Percentiles rank a stretch among this genome's conserved stretches.
phyloP scores from a whole-genome alignment of 1,140 invertebrate species.

The Drosophila santomea region DNA sequence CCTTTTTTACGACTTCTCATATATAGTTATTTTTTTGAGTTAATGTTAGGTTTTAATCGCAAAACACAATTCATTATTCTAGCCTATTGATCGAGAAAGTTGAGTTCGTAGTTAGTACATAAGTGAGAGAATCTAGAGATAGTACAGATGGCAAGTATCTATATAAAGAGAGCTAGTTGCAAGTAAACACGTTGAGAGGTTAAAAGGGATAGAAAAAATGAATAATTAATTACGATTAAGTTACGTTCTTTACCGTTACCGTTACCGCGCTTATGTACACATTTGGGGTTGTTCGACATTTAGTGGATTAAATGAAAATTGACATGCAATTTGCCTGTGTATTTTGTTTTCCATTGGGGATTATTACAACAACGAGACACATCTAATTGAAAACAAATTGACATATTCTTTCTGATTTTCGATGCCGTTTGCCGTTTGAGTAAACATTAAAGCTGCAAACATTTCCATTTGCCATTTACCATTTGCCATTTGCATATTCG shows the following conservation, averaged over 20 bases:
- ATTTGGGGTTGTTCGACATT: constrained; percentile 31
- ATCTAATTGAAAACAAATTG: constrained; percentile 79
- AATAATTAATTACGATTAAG: constrained; percentile 30
- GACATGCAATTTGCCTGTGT: constrained; percentile 44
- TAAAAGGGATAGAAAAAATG: constrained; percentile 22
- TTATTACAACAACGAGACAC: constrained; percentile 48
- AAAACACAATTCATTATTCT: constrained; percentile 76
- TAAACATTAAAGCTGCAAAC: constrained; percentile 50
- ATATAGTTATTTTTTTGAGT: constrained; percentile 27
- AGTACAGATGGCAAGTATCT: constrained; percentile 17
- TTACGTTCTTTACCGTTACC: constrained; percentile 11
- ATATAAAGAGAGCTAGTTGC: constrained; percentile 23
- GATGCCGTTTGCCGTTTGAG: constrained; percentile 47
- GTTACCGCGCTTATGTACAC: constrained; percentile 51
- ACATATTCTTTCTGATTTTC: constrained; percentile 65
- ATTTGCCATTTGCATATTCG: constrained; percentile 56
- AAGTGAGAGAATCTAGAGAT: constrained; percentile 26
- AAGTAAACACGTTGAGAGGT: constrained; percentile 35
- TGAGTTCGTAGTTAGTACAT: constrained; percentile 27
- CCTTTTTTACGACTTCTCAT: constrained; percentile 27
- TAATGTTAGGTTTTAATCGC: constrained; percentile 51
- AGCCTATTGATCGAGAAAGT: constrained; percentile 59
- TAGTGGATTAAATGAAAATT: constrained; percentile 61
- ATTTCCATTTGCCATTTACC: constrained; percentile 26
- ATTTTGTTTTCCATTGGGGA: constrained; percentile 44